Percentiles rank a stretch among this genome's conserved stretches.
These are phyloP conservation scores for Apamea monoglypha DNA, from an alignment of 2,888 invertebrate genomes.

Conservation along the genomic window DNA sequence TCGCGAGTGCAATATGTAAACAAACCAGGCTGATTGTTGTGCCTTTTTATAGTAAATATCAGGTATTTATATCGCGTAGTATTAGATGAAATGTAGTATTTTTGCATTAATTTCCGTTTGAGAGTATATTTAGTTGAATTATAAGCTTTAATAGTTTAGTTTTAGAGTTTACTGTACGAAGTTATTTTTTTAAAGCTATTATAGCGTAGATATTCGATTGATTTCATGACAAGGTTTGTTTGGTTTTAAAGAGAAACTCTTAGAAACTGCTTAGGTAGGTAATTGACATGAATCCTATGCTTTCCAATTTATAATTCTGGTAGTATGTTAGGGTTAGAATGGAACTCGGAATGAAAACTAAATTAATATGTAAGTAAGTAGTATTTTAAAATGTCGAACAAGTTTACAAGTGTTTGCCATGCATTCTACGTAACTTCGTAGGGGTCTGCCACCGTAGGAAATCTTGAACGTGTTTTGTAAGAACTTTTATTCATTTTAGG, in stretches of 20 bases:
- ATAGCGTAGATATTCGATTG: neutral
- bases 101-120: neutral
- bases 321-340: neutral
- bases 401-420: neutral
- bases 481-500: neutral
- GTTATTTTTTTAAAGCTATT: neutral
- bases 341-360: neutral
- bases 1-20: constrained; percentile 18
- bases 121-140: neutral
- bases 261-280: neutral
- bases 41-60: neutral
- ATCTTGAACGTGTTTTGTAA: neutral
- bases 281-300: neutral
- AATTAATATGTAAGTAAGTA: neutral
- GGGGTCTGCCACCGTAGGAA: constrained; percentile 17
- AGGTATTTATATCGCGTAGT: neutral
- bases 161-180: neutral
- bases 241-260: neutral
- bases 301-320: neutral
- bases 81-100: neutral
- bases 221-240: neutral
- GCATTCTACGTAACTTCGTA: neutral
- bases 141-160: neutral
- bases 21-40: neutral
- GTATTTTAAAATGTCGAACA: neutral